Evolutionary conservation across 2,888 invertebrate species (phyloP), one percentile per base, ranked within the genome.

Genomic region (Saturnia japonica): DNA sequence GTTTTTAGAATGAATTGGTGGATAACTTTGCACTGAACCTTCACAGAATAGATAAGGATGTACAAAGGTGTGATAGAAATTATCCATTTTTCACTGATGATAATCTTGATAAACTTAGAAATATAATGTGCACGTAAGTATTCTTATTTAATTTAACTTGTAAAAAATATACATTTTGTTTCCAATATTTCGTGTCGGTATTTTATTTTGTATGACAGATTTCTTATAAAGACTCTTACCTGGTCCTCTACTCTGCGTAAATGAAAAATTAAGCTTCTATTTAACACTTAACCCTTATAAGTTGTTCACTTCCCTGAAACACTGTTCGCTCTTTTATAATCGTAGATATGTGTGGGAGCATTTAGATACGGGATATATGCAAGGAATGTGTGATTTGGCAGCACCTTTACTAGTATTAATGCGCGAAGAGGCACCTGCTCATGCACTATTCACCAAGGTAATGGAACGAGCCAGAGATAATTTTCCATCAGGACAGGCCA

Each of bases 351-450:
- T 99, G 3, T 99, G 99, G 98, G 97, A 99, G 85, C 97, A 99
- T 86, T 91, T 99, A 77, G 98, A 99, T 68, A 96, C 97, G 54
- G 99, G 99, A 16, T 99, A 99, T 92, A 98, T 99, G 95, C 99
- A 99, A 89, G 99, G 99, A 80, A 99, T 99, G 99, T 99, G 99
- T 88, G 99, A 99, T 91, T 94, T 99, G 73, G 98, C 97, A 0
- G 99, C 99, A 0, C 99, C 99, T 0, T 93, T 99, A 1, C 95
- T 99, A 28, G 99, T 99, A 22, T 96, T 98, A 82, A 96, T 98
- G 92, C 97, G 98, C 83, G 98, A 99, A 86, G 99, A 99, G 89
- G 97, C 98, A 0, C 90, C 97, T 16, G 97, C 98, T 0, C 98
- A 99, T 86, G 97, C 98, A 72, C 97, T 99, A 85, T 99, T 99